Evolutionary conservation across 1,140 invertebrate species (phyloP).

Genomic region (Ylistrum balloti): DNA sequence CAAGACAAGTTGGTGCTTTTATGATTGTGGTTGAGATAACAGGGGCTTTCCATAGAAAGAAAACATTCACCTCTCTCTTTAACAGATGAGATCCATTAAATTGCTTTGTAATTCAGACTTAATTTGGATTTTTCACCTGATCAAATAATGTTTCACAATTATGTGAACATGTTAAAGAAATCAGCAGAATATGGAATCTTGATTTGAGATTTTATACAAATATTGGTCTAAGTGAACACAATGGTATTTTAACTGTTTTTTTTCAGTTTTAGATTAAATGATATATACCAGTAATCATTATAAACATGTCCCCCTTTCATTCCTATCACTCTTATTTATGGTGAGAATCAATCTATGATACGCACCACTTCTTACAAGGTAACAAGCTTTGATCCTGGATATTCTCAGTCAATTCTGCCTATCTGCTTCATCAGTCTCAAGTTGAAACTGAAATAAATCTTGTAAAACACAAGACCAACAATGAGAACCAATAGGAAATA

Average conservation of each 20-base stretch:
- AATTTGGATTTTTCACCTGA: background rate
- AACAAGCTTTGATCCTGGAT: background rate
- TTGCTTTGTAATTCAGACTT: background rate
- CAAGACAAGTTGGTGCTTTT: conserved; percentile 33
- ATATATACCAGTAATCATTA: background rate
- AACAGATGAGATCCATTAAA: background rate
- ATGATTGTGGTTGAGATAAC: conserved; percentile 27
- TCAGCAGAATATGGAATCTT: background rate
- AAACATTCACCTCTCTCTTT: background rate
- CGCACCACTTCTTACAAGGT: background rate
- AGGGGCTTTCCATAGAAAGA: background rate
- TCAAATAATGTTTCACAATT: background rate
- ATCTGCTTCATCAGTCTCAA: background rate
- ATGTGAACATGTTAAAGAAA: background rate
- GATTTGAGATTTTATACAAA: background rate
- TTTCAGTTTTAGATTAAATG: background rate
- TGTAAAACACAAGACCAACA: conserved; percentile 27
- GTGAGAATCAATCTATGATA: background rate
- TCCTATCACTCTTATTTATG: background rate
- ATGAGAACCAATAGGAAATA: background rate
- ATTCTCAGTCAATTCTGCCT: background rate
- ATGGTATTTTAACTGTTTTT: background rate
- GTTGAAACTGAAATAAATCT: background rate
- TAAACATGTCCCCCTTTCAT: background rate
- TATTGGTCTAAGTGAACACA: background rate